Percentiles rank a stretch among this genome's conserved stretches.
phyloP scores from a whole-genome alignment of 2,797 vertebrate genomes.

The Aphelocoma californica region DNA sequence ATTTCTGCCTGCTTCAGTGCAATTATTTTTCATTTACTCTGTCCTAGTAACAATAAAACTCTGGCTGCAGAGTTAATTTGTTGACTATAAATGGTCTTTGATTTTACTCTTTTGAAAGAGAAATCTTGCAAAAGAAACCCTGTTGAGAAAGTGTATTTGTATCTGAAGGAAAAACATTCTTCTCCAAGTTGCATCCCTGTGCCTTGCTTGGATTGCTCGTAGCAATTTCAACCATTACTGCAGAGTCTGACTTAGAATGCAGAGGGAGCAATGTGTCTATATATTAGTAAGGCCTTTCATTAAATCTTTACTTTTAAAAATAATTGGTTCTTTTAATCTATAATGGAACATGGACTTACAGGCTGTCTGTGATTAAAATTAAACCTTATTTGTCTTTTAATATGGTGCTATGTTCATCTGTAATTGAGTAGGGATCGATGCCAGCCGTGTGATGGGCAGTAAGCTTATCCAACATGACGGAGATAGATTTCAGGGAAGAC shows the following conservation, averaged over 20 bases:
- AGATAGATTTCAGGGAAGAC: constrained; percentile 90
- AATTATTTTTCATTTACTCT: constrained; percentile 41
- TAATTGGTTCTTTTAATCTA: constrained; percentile 76
- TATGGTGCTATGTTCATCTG: constrained; percentile 73
- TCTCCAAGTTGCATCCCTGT: neutral
- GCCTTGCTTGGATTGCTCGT: constrained; percentile 1
- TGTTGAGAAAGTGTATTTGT: neutral
- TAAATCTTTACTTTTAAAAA: constrained; percentile 73
- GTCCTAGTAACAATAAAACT: constrained; percentile 4
- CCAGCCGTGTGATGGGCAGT: constrained; percentile 82
- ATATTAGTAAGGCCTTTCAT: constrained; percentile 66
- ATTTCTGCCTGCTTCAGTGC: neutral
- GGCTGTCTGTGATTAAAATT: constrained; percentile 78
- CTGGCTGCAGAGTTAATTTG: constrained; percentile 1
- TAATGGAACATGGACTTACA: constrained; percentile 71
- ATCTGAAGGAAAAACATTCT: neutral
- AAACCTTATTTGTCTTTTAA: constrained; percentile 80
- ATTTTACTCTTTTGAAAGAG: neutral
- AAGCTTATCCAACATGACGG: constrained; percentile 87
- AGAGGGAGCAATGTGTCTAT: constrained; percentile 34
- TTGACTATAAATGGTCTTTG: constrained; percentile 21
- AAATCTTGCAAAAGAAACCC: neutral
- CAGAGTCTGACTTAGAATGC: constrained; percentile 31
- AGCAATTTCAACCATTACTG: constrained; percentile 13
- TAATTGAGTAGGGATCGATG: constrained; percentile 79